These are phyloP conservation scores for Emydocephalus ijimae DNA, from an alignment of 2,113 vertebrate genomes.

Conservation along the genomic window DNA sequence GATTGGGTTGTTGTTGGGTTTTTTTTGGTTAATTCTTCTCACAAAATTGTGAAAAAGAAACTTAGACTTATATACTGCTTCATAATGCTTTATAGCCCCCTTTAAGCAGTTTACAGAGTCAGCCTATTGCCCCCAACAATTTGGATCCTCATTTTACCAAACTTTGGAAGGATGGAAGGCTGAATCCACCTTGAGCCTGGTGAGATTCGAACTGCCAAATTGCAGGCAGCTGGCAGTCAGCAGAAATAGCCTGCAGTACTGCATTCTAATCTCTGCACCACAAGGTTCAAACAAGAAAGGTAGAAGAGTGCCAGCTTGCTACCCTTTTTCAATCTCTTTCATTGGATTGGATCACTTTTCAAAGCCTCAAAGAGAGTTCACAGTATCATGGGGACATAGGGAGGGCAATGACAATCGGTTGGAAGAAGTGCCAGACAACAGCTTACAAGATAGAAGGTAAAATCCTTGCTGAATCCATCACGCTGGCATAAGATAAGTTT, in stretches of 20 bases:
- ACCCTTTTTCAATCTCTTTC: background rate
- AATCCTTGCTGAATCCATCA: background rate
- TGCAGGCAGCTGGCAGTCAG: no score
- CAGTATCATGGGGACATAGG: background rate
- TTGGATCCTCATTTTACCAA: no score
- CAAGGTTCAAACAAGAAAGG: background rate
- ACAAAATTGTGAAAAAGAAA: background rate
- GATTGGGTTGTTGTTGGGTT: background rate
- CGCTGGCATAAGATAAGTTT: background rate
- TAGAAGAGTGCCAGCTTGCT: background rate
- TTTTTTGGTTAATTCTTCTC: background rate
- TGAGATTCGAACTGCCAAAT: no score
- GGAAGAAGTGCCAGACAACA: background rate
- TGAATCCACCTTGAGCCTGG: no score
- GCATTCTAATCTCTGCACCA: no score
- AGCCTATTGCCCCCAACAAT: no score
- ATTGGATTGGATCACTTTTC: background rate
- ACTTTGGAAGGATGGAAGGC: no score
- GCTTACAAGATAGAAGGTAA: background rate
- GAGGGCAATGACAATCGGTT: background rate
- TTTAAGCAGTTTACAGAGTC: no score
- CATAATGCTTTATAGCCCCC: no score
- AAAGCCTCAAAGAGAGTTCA: background rate
- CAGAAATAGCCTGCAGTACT: no score
- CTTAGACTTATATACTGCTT: no score